Evolutionary conservation across 2,888 invertebrate genomes (phyloP).

Genomic region (Saturnia japonica): DNA sequence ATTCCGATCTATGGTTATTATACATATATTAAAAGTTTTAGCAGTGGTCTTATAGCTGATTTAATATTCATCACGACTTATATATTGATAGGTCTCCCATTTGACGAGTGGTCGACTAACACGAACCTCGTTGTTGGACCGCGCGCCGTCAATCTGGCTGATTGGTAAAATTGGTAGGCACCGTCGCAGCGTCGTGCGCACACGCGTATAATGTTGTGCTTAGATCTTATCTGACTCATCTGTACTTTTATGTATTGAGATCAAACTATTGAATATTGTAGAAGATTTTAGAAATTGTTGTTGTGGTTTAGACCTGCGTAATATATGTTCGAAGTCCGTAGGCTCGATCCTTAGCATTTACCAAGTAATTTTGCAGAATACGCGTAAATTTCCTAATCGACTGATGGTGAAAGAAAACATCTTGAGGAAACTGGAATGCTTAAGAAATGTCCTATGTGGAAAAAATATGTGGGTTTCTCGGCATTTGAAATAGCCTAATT

Average conservation of each 20-base stretch:
- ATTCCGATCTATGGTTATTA: too few species aligned
- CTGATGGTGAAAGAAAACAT: too few species aligned
- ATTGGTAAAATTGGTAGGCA: constrained; percentile 74
- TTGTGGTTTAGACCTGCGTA: too few species aligned
- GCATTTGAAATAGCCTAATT: too few species aligned
- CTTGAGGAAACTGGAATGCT: too few species aligned
- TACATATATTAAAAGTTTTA: too few species aligned
- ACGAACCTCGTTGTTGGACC: constrained; percentile 49
- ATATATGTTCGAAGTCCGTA: too few species aligned
- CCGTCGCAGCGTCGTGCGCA: constrained; percentile 69
- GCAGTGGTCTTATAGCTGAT: not conserved
- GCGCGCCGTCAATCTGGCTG: constrained; percentile 62
- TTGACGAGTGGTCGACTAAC: constrained; percentile 37
- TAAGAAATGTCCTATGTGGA: too few species aligned
- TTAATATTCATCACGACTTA: constrained; percentile 33
- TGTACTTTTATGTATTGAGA: constrained; percentile 6
- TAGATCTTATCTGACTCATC: constrained; percentile 26
- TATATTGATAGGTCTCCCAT: constrained; percentile 44
- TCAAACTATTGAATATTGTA: not conserved
- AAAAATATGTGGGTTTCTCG: too few species aligned
- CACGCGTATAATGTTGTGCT: constrained; percentile 10
- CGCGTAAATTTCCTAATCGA: too few species aligned
- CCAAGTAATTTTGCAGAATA: too few species aligned
- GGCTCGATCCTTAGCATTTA: too few species aligned
- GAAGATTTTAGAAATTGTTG: not conserved